phyloP scores from a whole-genome alignment of 2,113 vertebrate species.

The Origma solitaria region DNA sequence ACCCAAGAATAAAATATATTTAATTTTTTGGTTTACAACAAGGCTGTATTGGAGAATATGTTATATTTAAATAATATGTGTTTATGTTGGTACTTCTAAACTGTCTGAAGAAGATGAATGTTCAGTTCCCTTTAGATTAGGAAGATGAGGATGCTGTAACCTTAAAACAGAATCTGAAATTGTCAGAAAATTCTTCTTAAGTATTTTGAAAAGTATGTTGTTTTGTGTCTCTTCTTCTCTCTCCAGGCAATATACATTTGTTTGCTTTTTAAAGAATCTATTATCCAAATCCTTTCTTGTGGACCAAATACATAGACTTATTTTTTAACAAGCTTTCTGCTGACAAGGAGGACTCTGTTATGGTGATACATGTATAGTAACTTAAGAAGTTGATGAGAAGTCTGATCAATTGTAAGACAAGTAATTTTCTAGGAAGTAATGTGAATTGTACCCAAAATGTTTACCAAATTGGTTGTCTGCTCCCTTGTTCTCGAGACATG shows the following conservation, averaged over 20 bases:
- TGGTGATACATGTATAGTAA: neutral
- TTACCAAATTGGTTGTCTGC: neutral
- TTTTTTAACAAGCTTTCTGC: neutral
- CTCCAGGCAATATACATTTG: neutral
- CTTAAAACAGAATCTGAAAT: neutral
- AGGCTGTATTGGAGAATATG: neutral
- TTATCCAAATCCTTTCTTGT: neutral
- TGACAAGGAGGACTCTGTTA: neutral
- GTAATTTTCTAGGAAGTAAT: neutral
- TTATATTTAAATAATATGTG: neutral
- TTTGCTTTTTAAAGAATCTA: neutral
- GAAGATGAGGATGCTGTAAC: neutral
- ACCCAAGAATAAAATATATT: neutral
- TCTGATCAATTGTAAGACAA: neutral
- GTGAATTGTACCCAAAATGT: neutral
- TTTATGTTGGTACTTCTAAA: neutral
- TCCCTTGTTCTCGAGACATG: neutral
- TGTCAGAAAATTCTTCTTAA: neutral
- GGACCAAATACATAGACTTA: neutral
- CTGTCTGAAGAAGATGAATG: neutral
- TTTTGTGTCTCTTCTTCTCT: neutral
- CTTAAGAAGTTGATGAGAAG: neutral
- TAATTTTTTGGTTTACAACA: neutral
- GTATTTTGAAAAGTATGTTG: neutral
- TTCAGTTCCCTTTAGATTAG: neutral